These are phyloP conservation scores for Metellina segmentata DNA, from an alignment of 2,888 invertebrate genomes.

Conservation along the genomic window DNA sequence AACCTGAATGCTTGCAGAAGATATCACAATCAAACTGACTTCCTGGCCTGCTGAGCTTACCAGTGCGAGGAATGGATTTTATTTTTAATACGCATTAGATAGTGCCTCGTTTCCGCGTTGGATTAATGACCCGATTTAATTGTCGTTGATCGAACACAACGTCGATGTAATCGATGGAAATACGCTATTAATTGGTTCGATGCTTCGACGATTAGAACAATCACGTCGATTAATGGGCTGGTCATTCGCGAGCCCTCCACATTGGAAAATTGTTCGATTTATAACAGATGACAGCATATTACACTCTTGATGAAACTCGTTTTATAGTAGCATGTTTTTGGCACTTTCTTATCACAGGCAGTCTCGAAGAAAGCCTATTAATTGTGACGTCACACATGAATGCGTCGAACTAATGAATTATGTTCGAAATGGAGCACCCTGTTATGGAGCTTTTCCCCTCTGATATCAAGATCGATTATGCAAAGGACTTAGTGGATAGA, in stretches of 20 bases:
- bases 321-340: neutral
- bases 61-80: neutral
- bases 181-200: slow-evolving; percentile 14
- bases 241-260: neutral
- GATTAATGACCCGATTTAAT: slow-evolving; percentile 52
- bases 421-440: neutral
- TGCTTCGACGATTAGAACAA: neutral
- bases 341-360: slow-evolving; percentile 29
- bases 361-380: slow-evolving; percentile 3
- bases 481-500: neutral
- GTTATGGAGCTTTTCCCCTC: neutral
- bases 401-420: slow-evolving; percentile 18
- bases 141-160: slow-evolving; percentile 8
- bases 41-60: neutral
- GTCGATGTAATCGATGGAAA: too few relatives aligned
- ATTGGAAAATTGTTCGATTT: slow-evolving; percentile 31
- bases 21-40: neutral
- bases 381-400: neutral
- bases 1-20: too few relatives aligned
- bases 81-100: too few relatives aligned
- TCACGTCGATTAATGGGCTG: slow-evolving; percentile 14
- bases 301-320: slow-evolving; percentile 18
- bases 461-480: neutral
- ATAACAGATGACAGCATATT: slow-evolving; percentile 20
- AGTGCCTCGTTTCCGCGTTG: slow-evolving; percentile 32